Base-by-base conservation (phyloP, 2,113 vertebrate species). In the Catharus bicknelli region DNA sequence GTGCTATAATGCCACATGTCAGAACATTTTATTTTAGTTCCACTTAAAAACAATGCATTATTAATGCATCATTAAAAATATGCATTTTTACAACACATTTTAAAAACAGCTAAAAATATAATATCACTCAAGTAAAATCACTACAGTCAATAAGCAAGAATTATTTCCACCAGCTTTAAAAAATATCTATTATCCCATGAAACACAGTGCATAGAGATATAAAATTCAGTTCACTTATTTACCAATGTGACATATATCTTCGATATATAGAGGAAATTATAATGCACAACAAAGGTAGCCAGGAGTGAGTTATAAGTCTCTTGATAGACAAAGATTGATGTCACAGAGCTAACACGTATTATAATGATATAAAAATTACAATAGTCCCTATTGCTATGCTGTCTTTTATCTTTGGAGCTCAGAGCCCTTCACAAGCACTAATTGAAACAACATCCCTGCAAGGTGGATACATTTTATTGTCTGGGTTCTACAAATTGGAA, bases 391-490 rank as follows among this genome's bases (percentile, higher is more conserved):
- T 19, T 32, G 21, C 30, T 45, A 8, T 5, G 55, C 27, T 3
- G 0, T 63, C 61, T 79, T 92, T 75, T 79, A 91, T 80, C 53
- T 73, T 32, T 32, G 63, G 29, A 47, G 57, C 57, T 84, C 64
- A 59, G 53, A 63, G 48, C 30, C 22, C 40, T 75, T 82, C 29
- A 74, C 54, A 85, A 91, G 42, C 42, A 57, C 25, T 94, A 80
- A 91, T 30, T 93, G 79, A 91, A 95, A 87, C 36, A 83, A 73
- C 23, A 80, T 16, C 32, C 34, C 83, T 91, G 42, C n/a, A 80
- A 92, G 67, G 42, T 48, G 64, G 43, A 22, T 55, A 53, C 67
- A 34, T 91, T 72, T 85, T 79, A 73, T 79, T 94, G 22, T 45
- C 54, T 57, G 62, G 8, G 22, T 89, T 54, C 50, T 83, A 64